Conservation (phyloP, 1,140 invertebrate species). For the Cyrtorhinus lividipennis region DNA sequence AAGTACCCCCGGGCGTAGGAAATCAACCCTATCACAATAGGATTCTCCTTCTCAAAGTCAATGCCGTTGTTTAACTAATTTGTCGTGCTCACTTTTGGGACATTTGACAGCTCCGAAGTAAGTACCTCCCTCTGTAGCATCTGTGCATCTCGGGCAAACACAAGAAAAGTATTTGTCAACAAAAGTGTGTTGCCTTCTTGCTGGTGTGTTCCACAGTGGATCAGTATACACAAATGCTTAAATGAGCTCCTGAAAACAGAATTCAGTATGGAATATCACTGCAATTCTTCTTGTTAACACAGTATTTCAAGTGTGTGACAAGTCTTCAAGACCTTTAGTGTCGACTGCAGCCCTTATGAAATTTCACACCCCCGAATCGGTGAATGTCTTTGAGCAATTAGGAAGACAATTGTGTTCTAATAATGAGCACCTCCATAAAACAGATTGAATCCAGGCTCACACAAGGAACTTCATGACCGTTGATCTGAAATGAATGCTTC, state of each 20-base stretch:
- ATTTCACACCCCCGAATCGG: constrained; percentile 43
- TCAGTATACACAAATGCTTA: constrained; percentile 65
- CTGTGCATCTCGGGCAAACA: constrained; percentile 48
- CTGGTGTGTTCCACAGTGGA: constrained; percentile 55
- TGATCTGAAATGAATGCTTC: too few relatives aligned
- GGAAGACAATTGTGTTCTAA: constrained; percentile 62
- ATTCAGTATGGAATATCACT: too few relatives aligned
- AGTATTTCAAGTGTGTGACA: too few relatives aligned
- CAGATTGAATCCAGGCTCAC: constrained; percentile 47
- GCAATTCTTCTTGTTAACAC: too few relatives aligned
- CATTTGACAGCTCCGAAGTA: constrained; percentile 58
- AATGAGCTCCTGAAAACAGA: constrained; percentile 34
- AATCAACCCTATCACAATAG: too few relatives aligned
- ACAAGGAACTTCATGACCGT: constrained; percentile 65
- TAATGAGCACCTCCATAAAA: constrained; percentile 57
- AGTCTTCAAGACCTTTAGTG: constrained; percentile 17
- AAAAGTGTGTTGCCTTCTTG: constrained; percentile 49
- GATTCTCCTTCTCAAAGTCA: too few relatives aligned
- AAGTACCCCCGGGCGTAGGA: too few relatives aligned
- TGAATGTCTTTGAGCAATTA: constrained; percentile 65
- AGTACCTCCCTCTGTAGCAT: constrained; percentile 57
- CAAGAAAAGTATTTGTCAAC: constrained; percentile 68
- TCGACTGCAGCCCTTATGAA: constrained; percentile 40
- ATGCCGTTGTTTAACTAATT: too few relatives aligned
- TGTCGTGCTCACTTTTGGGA: constrained; percentile 34